These are phyloP conservation scores for Balanococcus diminutus DNA, from an alignment of 2,888 invertebrate species.

Conservation along the genomic window DNA sequence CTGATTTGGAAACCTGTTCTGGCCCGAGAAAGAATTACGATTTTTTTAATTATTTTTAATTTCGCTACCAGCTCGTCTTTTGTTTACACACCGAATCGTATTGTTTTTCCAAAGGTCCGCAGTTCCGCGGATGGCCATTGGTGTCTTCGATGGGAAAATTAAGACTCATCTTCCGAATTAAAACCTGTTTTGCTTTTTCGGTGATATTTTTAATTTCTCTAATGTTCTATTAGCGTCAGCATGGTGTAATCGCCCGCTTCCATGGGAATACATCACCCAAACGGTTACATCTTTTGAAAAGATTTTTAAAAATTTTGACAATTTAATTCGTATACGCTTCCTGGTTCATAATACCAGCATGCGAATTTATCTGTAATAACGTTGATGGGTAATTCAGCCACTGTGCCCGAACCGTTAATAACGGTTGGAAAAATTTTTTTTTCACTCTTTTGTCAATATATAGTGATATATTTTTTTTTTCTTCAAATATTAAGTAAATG, in stretches of 20 bases:
- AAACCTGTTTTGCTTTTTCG: conserved; percentile 4
- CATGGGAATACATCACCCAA: not conserved
- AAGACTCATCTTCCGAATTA: not conserved
- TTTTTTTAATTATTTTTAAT: conserved; percentile 51
- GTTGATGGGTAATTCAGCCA: not conserved
- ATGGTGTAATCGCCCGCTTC: not conserved
- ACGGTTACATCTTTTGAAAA: not conserved
- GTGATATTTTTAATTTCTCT: not conserved
- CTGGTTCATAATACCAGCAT: not conserved
- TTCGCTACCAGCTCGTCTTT: not conserved
- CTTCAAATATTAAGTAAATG: not conserved
- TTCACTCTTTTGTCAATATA: not conserved
- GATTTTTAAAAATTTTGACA: not conserved
- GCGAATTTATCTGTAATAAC: not conserved
- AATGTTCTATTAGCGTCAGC: not conserved
- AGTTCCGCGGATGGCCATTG: not conserved
- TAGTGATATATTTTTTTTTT: too few relatives aligned
- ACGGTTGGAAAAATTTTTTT: not conserved
- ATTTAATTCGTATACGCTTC: not conserved
- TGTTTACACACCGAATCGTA: not conserved
- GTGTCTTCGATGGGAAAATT: not conserved
- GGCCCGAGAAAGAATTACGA: not conserved
- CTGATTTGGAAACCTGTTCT: conserved; percentile 37
- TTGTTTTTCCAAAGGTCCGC: not conserved
- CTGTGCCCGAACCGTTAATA: not conserved